phyloP scores from a whole-genome alignment of 35 echinoderm and acorn worm species.

The Heliocidaris erythrogramma region DNA sequence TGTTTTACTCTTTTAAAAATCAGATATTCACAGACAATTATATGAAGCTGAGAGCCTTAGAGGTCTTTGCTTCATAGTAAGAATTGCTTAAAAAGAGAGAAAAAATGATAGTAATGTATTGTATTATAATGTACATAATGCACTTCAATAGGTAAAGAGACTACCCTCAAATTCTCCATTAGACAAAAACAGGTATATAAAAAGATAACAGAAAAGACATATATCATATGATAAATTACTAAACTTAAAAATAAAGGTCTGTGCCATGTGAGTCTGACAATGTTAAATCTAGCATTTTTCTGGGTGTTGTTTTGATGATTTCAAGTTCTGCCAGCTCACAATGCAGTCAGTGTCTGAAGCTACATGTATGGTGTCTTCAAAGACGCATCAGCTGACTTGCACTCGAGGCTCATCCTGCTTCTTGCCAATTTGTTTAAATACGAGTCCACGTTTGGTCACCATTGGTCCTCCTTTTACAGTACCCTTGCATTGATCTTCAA shows the following conservation, averaged over 20 bases:
- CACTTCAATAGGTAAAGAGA: constrained; percentile 14
- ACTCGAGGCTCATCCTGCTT: background rate
- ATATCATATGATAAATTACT: background rate
- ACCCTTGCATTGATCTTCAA: background rate
- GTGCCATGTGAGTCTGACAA: background rate
- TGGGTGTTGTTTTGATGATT: background rate
- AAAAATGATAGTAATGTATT: background rate
- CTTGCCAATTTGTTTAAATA: background rate
- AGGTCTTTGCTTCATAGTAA: background rate
- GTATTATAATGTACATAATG: background rate
- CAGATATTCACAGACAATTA: background rate
- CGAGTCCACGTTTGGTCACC: constrained; percentile 18
- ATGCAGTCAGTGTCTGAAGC: background rate
- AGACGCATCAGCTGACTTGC: background rate
- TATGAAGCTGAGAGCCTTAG: background rate
- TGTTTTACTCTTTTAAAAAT: background rate
- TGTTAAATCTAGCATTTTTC: background rate
- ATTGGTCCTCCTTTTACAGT: background rate
- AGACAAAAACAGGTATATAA: background rate
- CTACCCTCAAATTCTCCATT: background rate
- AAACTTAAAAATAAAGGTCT: background rate
- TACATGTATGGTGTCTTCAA: constrained; percentile 2
- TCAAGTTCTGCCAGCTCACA: background rate
- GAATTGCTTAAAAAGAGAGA: background rate
- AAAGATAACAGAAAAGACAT: background rate